Base-by-base conservation (phyloP, 2,113 vertebrate genomes). In the Ceyx margarethae region DNA sequence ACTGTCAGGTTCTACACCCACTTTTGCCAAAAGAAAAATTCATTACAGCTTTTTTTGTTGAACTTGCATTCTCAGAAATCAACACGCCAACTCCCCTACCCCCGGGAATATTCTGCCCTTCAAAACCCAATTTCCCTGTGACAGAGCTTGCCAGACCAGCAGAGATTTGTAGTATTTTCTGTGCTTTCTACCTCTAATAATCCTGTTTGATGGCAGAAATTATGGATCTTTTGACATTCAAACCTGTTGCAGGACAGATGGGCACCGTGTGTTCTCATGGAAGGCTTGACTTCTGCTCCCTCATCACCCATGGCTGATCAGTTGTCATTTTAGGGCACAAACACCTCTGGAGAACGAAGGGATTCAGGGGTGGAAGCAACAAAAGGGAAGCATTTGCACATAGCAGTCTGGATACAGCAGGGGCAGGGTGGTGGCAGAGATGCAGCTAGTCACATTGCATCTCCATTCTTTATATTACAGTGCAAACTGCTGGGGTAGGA, bases 11-110 rank as follows among this genome's bases (percentile, higher is more conserved):
- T 90, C 83, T 53, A 84, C 65, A 88, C n/a, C 22, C 61, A 81
- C 73, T 91, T 93, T 93, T 89, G 35, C 37, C 40, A 42, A 79
- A 84, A 84, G 53, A 65, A 92, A 75, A 90, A 91, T 25, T 78
- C 6, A 51, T 61, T 68, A 28, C 19, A 54, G 19, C 17, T 78
- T 68, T 91, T 80, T 61, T 86, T 77, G 29, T 40, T 74, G 68
- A 74, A 60, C 48, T 57, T 60, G 3, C 13, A 22, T 83, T 61
- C 77, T 89, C 58, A 71, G 23, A 93, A 75, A 81, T 58, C 43
- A 69, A 53, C 31, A 48, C n/a, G 72, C 28, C 13, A 77, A 43
- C 15, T 86, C 14, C 6, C 5, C 15, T 68, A 61, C 17, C 22
- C 37, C 8, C 15, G 28, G 60, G 33, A 81, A 51, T 35, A 66